Percentiles rank a stretch among this genome's conserved stretches.
Evolutionary conservation across 2,888 invertebrate species (phyloP).

Genomic region (Erebia epiphron): DNA sequence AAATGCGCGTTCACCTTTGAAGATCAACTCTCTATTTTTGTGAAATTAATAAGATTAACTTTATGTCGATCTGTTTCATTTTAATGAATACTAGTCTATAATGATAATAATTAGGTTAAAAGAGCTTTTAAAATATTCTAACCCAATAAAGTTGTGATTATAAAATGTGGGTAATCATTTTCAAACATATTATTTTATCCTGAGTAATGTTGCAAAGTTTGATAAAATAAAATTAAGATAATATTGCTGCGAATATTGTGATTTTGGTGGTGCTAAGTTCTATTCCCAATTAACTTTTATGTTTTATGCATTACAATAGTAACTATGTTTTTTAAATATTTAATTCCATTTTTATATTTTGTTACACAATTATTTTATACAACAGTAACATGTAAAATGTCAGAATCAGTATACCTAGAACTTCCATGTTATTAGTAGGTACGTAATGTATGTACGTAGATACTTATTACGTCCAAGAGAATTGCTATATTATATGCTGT

Average conservation of each 20-base stretch:
- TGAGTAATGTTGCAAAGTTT: neutral
- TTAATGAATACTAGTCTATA: conserved; percentile 71
- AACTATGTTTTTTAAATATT: neutral
- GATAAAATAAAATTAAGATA: neutral
- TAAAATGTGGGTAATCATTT: conserved; percentile 20
- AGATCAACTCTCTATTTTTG: conserved; percentile 1
- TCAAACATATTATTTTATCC: conserved; percentile 6
- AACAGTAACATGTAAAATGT: no score
- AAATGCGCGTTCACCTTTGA: no score
- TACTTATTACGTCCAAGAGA: no score
- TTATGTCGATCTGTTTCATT: conserved; percentile 47
- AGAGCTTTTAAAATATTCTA: conserved; percentile 33
- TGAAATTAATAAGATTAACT: conserved; percentile 27
- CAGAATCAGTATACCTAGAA: no score
- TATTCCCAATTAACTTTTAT: neutral
- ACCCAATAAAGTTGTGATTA: conserved; percentile 21
- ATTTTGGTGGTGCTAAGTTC: neutral
- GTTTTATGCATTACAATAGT: neutral
- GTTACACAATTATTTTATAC: no score
- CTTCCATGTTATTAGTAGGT: no score
- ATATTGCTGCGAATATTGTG: neutral
- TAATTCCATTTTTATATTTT: no score
- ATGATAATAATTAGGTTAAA: conserved; percentile 55
- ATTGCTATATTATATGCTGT: neutral
- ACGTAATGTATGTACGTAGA: no score